A percentile compares a stretch with the other conserved stretches of the same genome.
These are phyloP conservation scores for Gorilla gorilla DNA, from an alignment of 2,113 vertebrate species.

Conservation along the genomic window DNA sequence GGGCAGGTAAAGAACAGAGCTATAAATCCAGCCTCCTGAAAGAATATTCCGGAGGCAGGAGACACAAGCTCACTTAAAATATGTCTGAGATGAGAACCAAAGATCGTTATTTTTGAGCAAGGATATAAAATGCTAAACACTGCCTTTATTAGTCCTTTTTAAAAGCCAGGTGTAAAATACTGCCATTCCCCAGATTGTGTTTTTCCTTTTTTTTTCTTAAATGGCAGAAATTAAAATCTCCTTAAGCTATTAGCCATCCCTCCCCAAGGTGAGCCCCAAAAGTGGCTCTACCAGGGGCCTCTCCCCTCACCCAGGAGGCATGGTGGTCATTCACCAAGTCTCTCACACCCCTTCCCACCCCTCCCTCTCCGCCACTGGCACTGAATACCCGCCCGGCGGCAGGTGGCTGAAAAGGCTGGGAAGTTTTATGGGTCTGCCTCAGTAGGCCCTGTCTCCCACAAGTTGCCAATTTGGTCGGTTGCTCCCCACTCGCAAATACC, in stretches of 20 bases:
- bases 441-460: constrained; percentile 56
- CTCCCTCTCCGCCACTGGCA: neutral
- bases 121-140: constrained; percentile 77
- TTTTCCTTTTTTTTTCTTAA: constrained; percentile 69
- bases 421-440: constrained; percentile 69
- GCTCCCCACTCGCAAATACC: constrained; percentile 57
- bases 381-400: neutral
- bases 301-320: neutral
- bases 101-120: constrained; percentile 76
- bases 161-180: constrained; percentile 73
- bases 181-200: constrained; percentile 61
- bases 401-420: constrained; percentile 53
- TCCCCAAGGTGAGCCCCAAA: constrained; percentile 56
- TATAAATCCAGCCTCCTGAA: constrained; percentile 72
- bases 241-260: constrained; percentile 68
- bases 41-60: constrained; percentile 55
- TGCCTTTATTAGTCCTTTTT: constrained; percentile 65
- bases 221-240: constrained; percentile 72
- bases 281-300: neutral
- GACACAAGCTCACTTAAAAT: constrained; percentile 75
- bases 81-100: constrained; percentile 68
- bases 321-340: neutral
- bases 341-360: neutral
- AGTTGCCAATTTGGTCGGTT: constrained; percentile 51
- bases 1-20: constrained; percentile 74